Conservation (phyloP, 1,140 invertebrate genomes). For the Psilanteris sp. region DNA sequence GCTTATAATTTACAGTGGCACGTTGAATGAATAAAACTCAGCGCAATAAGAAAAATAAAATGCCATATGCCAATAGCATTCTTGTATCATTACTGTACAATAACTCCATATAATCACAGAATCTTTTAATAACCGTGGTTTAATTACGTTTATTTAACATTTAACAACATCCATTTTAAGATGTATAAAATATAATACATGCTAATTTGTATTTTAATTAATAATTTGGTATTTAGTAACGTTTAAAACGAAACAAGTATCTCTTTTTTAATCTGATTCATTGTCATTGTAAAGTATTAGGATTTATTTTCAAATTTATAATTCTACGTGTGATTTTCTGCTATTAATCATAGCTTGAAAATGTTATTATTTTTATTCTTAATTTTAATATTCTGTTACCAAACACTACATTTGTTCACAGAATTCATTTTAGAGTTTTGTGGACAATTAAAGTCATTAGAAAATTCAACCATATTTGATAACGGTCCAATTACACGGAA, state of each 20-base stretch:
- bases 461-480: constrained; percentile 93
- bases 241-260: constrained; percentile 15
- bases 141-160: constrained; percentile 16
- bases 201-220: constrained; percentile 16
- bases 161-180: constrained; percentile 27
- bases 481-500: constrained; percentile 93
- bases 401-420: constrained; percentile 89
- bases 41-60: too few relatives aligned
- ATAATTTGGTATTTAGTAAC: constrained; percentile 36
- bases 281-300: neutral
- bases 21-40: too few relatives aligned
- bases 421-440: constrained; percentile 92
- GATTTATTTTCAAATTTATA: too few relatives aligned
- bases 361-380: neutral
- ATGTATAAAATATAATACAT: constrained; percentile 43
- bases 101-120: constrained; percentile 31
- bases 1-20: too few relatives aligned
- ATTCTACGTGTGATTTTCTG: neutral
- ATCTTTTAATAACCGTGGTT: constrained; percentile 6
- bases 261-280: neutral
- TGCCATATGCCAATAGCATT: constrained; percentile 6
- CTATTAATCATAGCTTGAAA: neutral
- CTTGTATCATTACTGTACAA: constrained; percentile 2
- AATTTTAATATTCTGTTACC: constrained; percentile 80
- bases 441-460: constrained; percentile 92